These are phyloP conservation scores for Lucilia cuprina DNA, from an alignment of 1,140 invertebrate species.

Conservation along the genomic window DNA sequence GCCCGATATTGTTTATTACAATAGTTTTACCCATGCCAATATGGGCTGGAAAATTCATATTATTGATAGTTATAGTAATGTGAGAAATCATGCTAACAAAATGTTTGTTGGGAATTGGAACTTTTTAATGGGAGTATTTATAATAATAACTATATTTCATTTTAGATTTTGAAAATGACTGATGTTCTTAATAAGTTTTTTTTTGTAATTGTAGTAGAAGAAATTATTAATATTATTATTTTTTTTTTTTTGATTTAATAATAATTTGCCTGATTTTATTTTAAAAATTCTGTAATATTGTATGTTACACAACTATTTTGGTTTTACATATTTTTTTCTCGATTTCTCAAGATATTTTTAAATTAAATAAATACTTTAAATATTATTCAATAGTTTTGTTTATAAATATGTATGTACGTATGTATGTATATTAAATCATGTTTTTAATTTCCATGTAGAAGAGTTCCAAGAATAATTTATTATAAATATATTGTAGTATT, in stretches of 20 bases:
- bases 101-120: neutral
- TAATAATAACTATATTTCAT: neutral
- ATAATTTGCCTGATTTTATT: neutral
- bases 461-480: slow-evolving; percentile 17
- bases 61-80: slow-evolving; percentile 71
- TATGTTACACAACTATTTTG: neutral
- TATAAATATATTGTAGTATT: slow-evolving; percentile 9
- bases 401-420: neutral
- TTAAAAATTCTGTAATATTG: neutral
- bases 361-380: neutral
- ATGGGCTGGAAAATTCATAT: slow-evolving; percentile 92
- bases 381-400: neutral
- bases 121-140: neutral
- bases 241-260: neutral
- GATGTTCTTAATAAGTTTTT: neutral
- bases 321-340: neutral
- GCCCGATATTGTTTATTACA: slow-evolving; percentile 93
- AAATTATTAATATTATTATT: neutral
- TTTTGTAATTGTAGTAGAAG: neutral
- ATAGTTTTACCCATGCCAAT: slow-evolving; percentile 88
- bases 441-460: neutral
- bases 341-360: neutral
- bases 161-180: neutral
- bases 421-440: neutral
- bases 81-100: slow-evolving; percentile 41